Evolutionary conservation across 2,888 invertebrate species (phyloP).

Genomic region (Volucella inanis): DNA sequence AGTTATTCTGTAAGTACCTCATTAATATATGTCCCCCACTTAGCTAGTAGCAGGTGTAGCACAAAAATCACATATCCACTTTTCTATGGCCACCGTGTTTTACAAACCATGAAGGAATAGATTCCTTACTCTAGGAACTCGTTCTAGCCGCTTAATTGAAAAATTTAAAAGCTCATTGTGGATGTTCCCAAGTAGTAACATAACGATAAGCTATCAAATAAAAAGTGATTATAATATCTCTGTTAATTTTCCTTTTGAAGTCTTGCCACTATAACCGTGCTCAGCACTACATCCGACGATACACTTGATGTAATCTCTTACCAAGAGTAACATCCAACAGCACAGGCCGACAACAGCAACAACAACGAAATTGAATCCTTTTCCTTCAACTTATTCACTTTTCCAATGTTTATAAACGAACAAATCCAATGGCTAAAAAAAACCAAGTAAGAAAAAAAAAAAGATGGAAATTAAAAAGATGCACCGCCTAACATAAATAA

Average conservation of each 20-base stretch:
- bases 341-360: background rate
- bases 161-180: slow-evolving; percentile 66
- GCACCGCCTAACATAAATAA: slow-evolving; percentile 75
- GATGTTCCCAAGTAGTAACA: slow-evolving; percentile 54
- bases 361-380: slow-evolving; percentile 13
- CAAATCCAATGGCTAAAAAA: slow-evolving; percentile 35
- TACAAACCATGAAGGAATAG: background rate
- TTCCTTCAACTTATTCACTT: slow-evolving; percentile 42
- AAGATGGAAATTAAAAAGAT: slow-evolving; percentile 73
- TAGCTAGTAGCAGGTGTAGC: too few relatives aligned
- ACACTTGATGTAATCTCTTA: slow-evolving; percentile 30
- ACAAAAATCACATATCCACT: too few relatives aligned
- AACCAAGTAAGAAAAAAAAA: slow-evolving; percentile 41
- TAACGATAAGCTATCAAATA: slow-evolving; percentile 69
- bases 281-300: background rate
- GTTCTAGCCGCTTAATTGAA: slow-evolving; percentile 55
- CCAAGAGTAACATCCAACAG: background rate
- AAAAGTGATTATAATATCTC: slow-evolving; percentile 69
- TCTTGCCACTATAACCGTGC: background rate
- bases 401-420: slow-evolving; percentile 63
- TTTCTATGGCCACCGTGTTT: too few relatives aligned
- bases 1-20: too few relatives aligned
- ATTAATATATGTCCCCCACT: too few relatives aligned
- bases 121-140: slow-evolving; percentile 13
- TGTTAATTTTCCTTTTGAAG: slow-evolving; percentile 67